A percentile compares a stretch with the other conserved stretches of the same genome.
phyloP scores from a whole-genome alignment of 2,888 invertebrate species.

The Caenorhabditis wallacei region DNA sequence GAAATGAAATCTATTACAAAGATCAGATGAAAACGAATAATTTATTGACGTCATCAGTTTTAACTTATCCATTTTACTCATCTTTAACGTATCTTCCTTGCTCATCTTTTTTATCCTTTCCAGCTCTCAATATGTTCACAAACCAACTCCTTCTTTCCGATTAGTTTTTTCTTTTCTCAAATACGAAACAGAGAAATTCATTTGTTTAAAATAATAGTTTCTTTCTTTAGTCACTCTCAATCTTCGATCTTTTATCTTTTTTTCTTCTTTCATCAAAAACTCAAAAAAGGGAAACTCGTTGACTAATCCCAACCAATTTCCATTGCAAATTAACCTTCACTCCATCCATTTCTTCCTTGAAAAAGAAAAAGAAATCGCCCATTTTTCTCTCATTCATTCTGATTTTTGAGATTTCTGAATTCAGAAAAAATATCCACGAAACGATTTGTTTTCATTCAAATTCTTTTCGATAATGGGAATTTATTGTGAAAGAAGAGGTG shows the following conservation, averaged over 20 bases:
- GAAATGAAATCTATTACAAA: neutral
- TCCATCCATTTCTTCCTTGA: conserved; percentile 13
- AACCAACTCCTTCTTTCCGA: too few species aligned
- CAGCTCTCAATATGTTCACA: too few species aligned
- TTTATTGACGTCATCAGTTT: neutral
- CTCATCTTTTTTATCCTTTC: neutral
- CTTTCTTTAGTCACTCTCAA: neutral
- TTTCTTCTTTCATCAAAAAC: conserved; percentile 18
- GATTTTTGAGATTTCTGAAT: conserved; percentile 32
- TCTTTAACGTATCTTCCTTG: neutral
- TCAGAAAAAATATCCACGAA: neutral
- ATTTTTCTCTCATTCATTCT: conserved; percentile 25
- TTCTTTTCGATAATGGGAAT: conserved; percentile 8
- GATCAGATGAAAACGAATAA: neutral
- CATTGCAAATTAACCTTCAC: conserved; percentile 58
- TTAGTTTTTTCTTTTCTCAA: too few species aligned
- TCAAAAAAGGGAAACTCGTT: conserved; percentile 12
- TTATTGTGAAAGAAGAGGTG: conserved; percentile 13
- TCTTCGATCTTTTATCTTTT: conserved; percentile 43
- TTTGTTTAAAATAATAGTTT: neutral
- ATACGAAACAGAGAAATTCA: too few species aligned
- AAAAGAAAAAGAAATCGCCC: neutral
- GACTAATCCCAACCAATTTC: conserved; percentile 54
- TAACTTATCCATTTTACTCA: conserved; percentile 4
- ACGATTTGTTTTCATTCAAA: too few species aligned